phyloP scores from a whole-genome alignment of 2,888 invertebrate species.

The Operophtera brumata region DNA sequence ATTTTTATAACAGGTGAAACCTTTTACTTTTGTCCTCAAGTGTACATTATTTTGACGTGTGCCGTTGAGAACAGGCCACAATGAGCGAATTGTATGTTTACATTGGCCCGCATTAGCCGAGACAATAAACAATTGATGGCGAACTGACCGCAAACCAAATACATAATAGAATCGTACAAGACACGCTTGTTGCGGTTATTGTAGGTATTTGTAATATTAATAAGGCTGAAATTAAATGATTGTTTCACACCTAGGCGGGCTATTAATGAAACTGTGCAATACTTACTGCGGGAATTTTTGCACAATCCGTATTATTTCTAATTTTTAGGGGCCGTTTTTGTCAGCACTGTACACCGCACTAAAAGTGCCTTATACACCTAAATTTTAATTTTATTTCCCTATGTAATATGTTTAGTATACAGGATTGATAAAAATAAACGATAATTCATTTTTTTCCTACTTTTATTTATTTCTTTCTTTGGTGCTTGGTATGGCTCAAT shows the following conservation, averaged over 20 bases:
- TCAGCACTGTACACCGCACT: too few species aligned
- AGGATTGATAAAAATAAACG: too few species aligned
- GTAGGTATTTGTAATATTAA: neutral
- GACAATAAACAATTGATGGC: constrained; percentile 38
- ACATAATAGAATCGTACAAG: constrained; percentile 2
- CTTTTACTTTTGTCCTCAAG: constrained; percentile 1
- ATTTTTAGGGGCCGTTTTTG: too few species aligned
- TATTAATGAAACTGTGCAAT: neutral
- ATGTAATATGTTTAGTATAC: too few species aligned
- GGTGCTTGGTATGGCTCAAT: too few species aligned
- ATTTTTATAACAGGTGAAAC: too few species aligned
- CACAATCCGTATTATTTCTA: too few species aligned
- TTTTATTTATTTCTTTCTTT: too few species aligned
- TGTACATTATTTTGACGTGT: constrained; percentile 19
- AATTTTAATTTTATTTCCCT: too few species aligned
- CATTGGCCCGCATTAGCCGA: constrained; percentile 29
- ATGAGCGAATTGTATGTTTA: constrained; percentile 24
- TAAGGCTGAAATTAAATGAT: constrained; percentile 10
- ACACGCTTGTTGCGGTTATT: constrained; percentile 21
- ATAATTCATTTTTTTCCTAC: too few species aligned
- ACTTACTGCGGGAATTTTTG: too few species aligned
- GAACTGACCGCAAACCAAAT: constrained; percentile 25
- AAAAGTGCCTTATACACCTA: too few species aligned
- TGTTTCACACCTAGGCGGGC: neutral
- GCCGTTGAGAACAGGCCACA: constrained; percentile 4